Evolutionary conservation across 2,888 invertebrate species (phyloP).

Genomic region (Tenthredo notha): DNA sequence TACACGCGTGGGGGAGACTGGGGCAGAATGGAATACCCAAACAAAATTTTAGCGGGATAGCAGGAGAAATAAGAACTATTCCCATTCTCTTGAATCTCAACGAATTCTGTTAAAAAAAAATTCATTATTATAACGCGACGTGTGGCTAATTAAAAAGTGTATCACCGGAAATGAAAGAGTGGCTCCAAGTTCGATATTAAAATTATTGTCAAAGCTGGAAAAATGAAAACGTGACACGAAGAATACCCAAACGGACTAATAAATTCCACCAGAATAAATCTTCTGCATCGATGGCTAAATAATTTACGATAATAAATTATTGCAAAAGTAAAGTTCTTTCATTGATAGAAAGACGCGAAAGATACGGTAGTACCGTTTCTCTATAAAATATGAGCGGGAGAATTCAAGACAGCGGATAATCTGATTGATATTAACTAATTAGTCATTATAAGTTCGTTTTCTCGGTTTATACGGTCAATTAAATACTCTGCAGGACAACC

Average conservation of each 20-base stretch:
- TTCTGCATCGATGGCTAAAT: not conserved
- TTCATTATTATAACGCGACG: not conserved
- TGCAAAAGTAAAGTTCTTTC: not conserved
- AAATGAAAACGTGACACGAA: not conserved
- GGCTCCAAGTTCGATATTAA: not conserved
- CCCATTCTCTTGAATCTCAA: not conserved
- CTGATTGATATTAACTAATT: not conserved
- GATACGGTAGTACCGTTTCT: not conserved
- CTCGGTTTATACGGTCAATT: constrained; percentile 7
- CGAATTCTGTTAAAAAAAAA: not conserved
- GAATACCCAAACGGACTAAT: not conserved
- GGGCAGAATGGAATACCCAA: not conserved
- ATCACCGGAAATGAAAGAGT: not conserved
- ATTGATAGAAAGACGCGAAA: not conserved
- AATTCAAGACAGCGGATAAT: not conserved
- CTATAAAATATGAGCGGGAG: not conserved
- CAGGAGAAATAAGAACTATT: not conserved
- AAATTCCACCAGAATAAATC: not conserved
- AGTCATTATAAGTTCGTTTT: not conserved
- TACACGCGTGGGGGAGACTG: not conserved
- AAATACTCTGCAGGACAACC: not conserved
- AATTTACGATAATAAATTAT: not conserved
- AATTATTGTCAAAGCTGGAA: not conserved
- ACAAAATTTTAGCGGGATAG: not conserved
- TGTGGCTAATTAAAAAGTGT: too few relatives aligned